These are phyloP conservation scores for Ormyrus labotus DNA, from an alignment of 2,888 invertebrate genomes.

Conservation along the genomic window DNA sequence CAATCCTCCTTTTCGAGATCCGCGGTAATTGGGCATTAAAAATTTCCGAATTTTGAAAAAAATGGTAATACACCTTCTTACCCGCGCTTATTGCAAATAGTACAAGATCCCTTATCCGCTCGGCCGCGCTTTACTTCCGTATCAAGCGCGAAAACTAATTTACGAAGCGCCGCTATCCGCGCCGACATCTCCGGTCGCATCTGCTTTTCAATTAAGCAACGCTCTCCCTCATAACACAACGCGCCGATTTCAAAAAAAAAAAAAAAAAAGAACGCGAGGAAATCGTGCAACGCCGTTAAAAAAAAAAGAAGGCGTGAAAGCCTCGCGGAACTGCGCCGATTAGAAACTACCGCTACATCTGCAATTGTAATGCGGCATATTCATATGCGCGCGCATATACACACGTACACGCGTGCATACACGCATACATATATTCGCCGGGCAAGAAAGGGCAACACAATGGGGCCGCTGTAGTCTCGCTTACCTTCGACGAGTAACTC, in stretches of 20 bases:
- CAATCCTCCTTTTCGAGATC: no score
- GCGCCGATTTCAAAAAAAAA: not conserved
- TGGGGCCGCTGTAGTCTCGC: not conserved
- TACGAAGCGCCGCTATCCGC: no score
- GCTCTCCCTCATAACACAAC: not conserved
- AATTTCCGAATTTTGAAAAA: no score
- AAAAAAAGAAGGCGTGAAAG: not conserved
- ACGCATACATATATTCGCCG: no score
- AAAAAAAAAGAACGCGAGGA: not conserved
- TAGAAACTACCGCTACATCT: not conserved
- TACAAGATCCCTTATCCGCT: no score
- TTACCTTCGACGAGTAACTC: not conserved
- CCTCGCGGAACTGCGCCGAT: constrained; percentile 1
- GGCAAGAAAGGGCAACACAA: not conserved
- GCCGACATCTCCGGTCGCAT: not conserved
- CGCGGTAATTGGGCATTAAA: no score
- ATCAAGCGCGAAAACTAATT: no score
- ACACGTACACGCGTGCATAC: no score
- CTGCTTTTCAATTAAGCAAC: constrained; percentile 2
- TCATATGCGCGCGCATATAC: not conserved
- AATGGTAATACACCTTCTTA: no score
- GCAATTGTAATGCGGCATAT: not conserved
- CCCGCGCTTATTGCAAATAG: no score
- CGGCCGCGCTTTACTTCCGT: no score
- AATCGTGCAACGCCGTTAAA: constrained; percentile 7